Percentiles rank a stretch among this genome's conserved stretches.
These are phyloP conservation scores for Blastobasis adustella DNA, from an alignment of 2,888 invertebrate species.

Conservation along the genomic window DNA sequence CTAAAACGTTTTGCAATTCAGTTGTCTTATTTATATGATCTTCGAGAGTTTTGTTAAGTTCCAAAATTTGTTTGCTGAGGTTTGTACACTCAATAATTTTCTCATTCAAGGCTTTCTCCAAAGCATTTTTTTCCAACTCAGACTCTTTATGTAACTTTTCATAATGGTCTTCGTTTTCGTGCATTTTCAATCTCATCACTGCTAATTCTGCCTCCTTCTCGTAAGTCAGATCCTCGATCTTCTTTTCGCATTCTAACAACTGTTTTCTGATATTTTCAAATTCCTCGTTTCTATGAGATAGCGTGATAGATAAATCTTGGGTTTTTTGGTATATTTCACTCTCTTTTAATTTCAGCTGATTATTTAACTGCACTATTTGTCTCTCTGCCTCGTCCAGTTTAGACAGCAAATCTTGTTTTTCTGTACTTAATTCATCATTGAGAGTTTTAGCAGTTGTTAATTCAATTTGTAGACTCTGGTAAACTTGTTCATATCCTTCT, in stretches of 20 bases:
- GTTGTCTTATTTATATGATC: constrained; percentile 71
- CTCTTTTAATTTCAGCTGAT: constrained; percentile 48
- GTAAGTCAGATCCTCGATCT: constrained; percentile 61
- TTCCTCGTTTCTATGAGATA: constrained; percentile 54
- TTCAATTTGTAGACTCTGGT: constrained; percentile 38
- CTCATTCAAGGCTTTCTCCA: constrained; percentile 46
- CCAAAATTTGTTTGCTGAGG: constrained; percentile 64
- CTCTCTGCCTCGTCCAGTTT: constrained; percentile 30
- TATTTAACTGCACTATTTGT: constrained; percentile 37
- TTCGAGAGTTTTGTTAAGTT: constrained; percentile 68
- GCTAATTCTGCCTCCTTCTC: constrained; percentile 73
- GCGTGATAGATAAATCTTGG: constrained; percentile 43
- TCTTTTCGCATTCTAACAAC: constrained; percentile 55
- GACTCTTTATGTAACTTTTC: constrained; percentile 36
- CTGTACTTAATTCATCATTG: constrained; percentile 37
- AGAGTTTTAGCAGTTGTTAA: constrained; percentile 29
- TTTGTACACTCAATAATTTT: constrained; percentile 66
- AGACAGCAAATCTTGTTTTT: constrained; percentile 31
- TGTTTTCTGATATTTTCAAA: constrained; percentile 57
- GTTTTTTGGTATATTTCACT: constrained; percentile 58
- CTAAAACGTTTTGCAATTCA: constrained; percentile 77
- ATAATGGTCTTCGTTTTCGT: constrained; percentile 53
- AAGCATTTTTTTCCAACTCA: constrained; percentile 37
- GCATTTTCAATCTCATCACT: constrained; percentile 66
- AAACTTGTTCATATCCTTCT: constrained; percentile 29